Conservation (phyloP, 2,888 invertebrate species). For the Eilema caniola region DNA sequence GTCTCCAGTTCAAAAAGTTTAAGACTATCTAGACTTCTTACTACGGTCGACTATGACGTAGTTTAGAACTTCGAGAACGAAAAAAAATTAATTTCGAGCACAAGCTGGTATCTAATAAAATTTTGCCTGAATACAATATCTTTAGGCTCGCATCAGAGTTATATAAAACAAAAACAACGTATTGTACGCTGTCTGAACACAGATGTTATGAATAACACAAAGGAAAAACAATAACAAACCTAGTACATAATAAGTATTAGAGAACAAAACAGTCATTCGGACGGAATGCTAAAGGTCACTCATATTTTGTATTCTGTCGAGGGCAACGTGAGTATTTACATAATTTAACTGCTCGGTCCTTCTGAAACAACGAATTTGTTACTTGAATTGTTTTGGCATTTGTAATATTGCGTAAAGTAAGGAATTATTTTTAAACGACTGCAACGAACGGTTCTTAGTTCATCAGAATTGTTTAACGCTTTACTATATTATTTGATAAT, state of each 20-base stretch:
- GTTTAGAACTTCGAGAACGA: not conserved
- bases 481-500: not conserved
- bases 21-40: not conserved
- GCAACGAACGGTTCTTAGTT: not conserved
- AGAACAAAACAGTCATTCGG: not conserved
- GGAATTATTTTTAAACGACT: not conserved
- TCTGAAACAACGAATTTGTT: not conserved
- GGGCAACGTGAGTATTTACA: not conserved
- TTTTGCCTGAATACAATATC: not conserved
- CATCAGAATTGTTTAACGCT: not conserved
- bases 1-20: not conserved
- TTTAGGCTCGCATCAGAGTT: not conserved
- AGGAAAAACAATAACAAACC: slow-evolving; percentile 1
- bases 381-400: not conserved
- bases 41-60: rapidly evolving
- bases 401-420: not conserved
- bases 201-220: not conserved
- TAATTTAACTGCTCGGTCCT: not conserved
- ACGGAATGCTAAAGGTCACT: not conserved
- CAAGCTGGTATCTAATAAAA: not conserved
- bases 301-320: not conserved
- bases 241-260: not conserved
- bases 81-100: not conserved
- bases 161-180: not conserved
- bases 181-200: not conserved